These are phyloP conservation scores for Augochlora pura DNA, from an alignment of 1,140 invertebrate species.

Conservation along the genomic window DNA sequence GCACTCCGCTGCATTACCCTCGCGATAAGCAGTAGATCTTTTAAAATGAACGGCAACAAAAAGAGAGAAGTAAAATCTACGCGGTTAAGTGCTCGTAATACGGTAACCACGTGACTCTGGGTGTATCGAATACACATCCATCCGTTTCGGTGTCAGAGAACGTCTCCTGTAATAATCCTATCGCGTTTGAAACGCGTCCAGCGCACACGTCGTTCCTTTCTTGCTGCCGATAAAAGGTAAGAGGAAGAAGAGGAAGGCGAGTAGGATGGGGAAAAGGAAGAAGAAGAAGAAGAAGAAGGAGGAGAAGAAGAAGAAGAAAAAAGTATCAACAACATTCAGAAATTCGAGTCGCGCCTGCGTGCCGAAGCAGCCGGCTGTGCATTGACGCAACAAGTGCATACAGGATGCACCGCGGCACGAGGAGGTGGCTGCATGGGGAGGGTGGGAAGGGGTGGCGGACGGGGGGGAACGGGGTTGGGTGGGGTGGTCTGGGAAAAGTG, in stretches of 20 bases:
- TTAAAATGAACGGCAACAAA: too few species aligned
- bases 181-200: conserved; percentile 27
- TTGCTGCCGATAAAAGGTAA: background rate
- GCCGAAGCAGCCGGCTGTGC: conserved; percentile 46
- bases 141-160: background rate
- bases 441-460: background rate
- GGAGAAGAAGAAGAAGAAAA: background rate
- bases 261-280: background rate
- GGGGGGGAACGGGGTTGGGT: conserved; percentile 29
- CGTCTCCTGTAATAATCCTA: conserved; percentile 20
- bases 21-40: too few species aligned
- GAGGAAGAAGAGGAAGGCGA: background rate
- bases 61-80: too few species aligned
- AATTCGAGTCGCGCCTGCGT: conserved; percentile 52
- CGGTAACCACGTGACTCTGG: background rate
- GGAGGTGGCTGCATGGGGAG: conserved; percentile 9
- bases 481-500: conserved; percentile 30
- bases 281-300: background rate
- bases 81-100: background rate
- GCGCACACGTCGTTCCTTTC: conserved; percentile 9
- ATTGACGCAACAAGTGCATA: conserved; percentile 67
- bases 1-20: too few species aligned
- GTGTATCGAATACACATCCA: background rate
- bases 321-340: conserved; percentile 37
- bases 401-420: conserved; percentile 49